Evolutionary conservation across 2,113 vertebrate genomes (phyloP), one percentile per base, ranked within the genome.

Genomic region (Upupa epops): DNA sequence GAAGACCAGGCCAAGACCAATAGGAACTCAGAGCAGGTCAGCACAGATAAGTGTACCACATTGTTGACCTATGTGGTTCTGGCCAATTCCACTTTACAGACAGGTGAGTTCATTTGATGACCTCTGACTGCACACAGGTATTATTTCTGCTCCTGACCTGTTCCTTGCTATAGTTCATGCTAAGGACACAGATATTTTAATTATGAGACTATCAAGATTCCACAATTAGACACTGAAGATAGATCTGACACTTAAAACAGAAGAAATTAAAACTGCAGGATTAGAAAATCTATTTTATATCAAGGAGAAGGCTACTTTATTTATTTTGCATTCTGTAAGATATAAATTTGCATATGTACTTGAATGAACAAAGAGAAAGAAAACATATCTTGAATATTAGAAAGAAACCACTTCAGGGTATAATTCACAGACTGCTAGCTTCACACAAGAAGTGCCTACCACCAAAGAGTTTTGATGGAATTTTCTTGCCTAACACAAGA

Each of bases 81-180:
- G 34, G 24, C 3, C 11, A 46, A 8, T 76, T 72, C 31, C 49
- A 54, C 6, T 11, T 73, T 48, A 73, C 34, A 26, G n/a, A 29
- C 20, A 69, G 49, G 13, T 8, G 58, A 5, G 2, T 21, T 26
- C 15, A 21, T 59, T 73, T 81, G 34, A 63, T 59, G 37, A 36
- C 29, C 10, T 49, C 28, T 51, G 34, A 63, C 29, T 74, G 5
- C 12, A 65, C 0, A 0, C 9, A 51, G 31, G 4, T 42, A 17
- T 61, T 58, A n/a, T 64, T 71, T 70, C 42, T n/a, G 63, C 17
- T 81, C 3, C 60, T 46, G 7, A 24, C 51, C 25, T 66, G 11
- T 10, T 76, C 46, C 21, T 64, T 60, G 4, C 61, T 76, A 17
- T 18, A n/a, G 19, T 2, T 65, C 37, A 76, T 65, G 8, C 19